phyloP scores from a whole-genome alignment of 1,140 invertebrate genomes.

The Cylas formicarius region DNA sequence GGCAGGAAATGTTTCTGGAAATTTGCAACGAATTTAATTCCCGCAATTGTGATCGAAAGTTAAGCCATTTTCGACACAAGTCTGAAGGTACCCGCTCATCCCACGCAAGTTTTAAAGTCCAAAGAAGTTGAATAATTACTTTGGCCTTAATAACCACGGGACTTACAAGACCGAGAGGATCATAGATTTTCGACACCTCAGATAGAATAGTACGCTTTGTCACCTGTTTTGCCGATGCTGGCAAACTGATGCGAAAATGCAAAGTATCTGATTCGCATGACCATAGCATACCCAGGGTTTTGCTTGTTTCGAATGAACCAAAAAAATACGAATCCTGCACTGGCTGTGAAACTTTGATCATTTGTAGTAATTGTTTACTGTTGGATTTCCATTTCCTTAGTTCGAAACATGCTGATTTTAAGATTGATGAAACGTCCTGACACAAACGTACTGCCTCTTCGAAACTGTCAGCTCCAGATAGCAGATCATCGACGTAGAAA shows the following conservation, averaged over 20 bases:
- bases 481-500: slow-evolving; percentile 45
- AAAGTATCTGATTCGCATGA: slow-evolving; percentile 11
- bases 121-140: slow-evolving; percentile 40
- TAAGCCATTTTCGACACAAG: slow-evolving; percentile 2
- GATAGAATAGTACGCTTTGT: slow-evolving; percentile 18
- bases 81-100: slow-evolving; percentile 16
- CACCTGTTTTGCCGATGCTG: slow-evolving; percentile 16
- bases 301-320: slow-evolving; percentile 10
- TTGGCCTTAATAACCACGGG: slow-evolving; percentile 31
- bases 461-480: slow-evolving; percentile 34
- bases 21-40: slow-evolving; percentile 10
- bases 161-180: slow-evolving; percentile 10
- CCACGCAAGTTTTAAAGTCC: slow-evolving; percentile 24
- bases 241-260: slow-evolving; percentile 4
- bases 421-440: slow-evolving; percentile 20
- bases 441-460: slow-evolving; percentile 16
- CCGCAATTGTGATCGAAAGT: slow-evolving; percentile 11
- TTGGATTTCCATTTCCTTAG: slow-evolving; percentile 32
- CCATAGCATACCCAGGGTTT: slow-evolving; percentile 27
- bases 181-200: slow-evolving; percentile 13
- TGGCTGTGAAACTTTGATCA: slow-evolving; percentile 6
- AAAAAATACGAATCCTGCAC: slow-evolving; percentile 13
- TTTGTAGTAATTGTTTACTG: slow-evolving; percentile 6
- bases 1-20: slow-evolving; percentile 1
- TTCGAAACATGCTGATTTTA: slow-evolving; percentile 17